phyloP scores from a whole-genome alignment of 1,140 invertebrate species.

The Drosophila kikkawai region DNA sequence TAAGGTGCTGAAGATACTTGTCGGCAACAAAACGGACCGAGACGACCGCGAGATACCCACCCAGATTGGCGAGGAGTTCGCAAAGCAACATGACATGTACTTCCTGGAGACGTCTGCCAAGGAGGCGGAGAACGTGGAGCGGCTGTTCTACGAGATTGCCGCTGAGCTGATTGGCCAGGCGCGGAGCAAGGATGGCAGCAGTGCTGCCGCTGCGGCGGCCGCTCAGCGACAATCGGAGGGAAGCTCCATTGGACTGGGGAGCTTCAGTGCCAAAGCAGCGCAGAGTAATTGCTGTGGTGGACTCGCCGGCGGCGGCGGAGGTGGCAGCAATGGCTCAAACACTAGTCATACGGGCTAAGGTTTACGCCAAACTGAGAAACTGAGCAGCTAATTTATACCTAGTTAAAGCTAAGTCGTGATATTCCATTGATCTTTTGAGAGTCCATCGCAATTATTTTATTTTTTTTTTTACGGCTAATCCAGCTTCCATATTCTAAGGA shows the following conservation, averaged over 20 bases:
- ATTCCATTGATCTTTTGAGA: slow-evolving; percentile 40
- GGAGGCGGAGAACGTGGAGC: slow-evolving; percentile 98
- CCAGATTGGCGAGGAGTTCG: slow-evolving; percentile 98
- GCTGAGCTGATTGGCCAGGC: slow-evolving; percentile 94
- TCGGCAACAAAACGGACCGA: slow-evolving; percentile 98
- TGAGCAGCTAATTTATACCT: slow-evolving; percentile 45
- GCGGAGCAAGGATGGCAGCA: slow-evolving; percentile 74
- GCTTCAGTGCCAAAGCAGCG: slow-evolving; percentile 74
- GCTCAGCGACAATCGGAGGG: slow-evolving; percentile 60
- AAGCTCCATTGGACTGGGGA: slow-evolving; percentile 72
- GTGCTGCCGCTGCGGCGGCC: slow-evolving; percentile 62
- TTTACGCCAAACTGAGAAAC: slow-evolving; percentile 10
- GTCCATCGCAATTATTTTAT: slow-evolving; percentile 4
- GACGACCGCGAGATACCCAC: slow-evolving; percentile 97
- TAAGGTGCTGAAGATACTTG: slow-evolving; percentile 96
- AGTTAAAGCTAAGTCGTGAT: slow-evolving; percentile 48
- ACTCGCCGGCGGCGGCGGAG: slow-evolving; percentile 37
- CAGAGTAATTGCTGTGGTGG: slow-evolving; percentile 76
- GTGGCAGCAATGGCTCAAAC: slow-evolving; percentile 31
- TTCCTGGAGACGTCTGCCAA: slow-evolving; percentile 99
- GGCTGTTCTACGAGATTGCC: slow-evolving; percentile 98
- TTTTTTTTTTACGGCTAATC: background rate
- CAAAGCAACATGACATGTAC: slow-evolving; percentile 97
- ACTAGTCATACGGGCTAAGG: slow-evolving; percentile 73
- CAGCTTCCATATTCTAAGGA: slow-evolving; percentile 10